Evolutionary conservation across 2,113 vertebrate genomes (phyloP).

Genomic region (Mesoclemmys tuberculata): DNA sequence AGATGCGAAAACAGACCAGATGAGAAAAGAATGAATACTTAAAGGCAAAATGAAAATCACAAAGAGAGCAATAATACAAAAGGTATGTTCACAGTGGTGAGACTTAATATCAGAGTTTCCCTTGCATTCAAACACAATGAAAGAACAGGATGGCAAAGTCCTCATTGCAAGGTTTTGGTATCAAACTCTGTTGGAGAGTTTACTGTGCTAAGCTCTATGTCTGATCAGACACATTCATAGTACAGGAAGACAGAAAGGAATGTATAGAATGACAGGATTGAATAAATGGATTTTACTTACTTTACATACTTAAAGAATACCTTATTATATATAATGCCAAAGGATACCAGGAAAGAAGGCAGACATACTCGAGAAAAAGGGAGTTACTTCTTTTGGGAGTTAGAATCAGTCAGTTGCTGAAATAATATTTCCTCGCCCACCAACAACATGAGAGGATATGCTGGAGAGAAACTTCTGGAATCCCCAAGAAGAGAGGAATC

Average conservation of each 20-base stretch:
- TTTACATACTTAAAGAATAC: background rate
- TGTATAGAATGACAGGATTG: background rate
- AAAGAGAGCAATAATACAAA: background rate
- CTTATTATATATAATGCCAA: background rate
- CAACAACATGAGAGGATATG: background rate
- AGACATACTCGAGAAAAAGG: background rate
- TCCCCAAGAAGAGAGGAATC: background rate
- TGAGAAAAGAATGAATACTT: background rate
- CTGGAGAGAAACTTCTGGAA: background rate
- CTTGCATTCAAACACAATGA: background rate
- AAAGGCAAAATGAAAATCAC: background rate
- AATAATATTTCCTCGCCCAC: background rate
- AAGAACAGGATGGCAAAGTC: background rate
- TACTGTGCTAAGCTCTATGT: background rate
- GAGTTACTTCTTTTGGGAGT: accelerated
- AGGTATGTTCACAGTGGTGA: background rate
- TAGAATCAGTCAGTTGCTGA: background rate
- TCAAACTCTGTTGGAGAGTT: background rate
- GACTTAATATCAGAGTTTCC: background rate
- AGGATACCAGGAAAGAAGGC: background rate
- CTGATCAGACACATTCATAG: background rate
- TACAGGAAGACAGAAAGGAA: background rate
- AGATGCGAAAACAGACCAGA: background rate
- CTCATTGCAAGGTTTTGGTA: background rate
- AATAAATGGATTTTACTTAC: background rate